Percentiles rank a stretch among this genome's conserved stretches.
These are phyloP conservation scores for Rhinogobio ventralis DNA, from an alignment of 2,797 vertebrate genomes.

Conservation along the genomic window DNA sequence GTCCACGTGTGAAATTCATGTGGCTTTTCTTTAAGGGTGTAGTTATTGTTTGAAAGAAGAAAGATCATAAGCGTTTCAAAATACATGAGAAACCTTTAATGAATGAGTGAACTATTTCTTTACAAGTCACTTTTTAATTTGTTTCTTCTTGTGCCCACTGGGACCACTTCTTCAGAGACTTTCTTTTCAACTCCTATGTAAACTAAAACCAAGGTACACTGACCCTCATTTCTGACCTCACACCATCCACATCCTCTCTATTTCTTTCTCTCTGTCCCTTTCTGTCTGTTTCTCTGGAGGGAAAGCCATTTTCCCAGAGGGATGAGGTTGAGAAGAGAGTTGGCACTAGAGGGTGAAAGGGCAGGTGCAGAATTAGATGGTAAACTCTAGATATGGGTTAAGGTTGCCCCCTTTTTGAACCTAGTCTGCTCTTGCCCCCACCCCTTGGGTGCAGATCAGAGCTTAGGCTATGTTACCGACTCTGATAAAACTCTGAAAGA, in stretches of 20 bases:
- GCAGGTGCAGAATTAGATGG: conserved; percentile 49
- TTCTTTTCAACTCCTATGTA: conserved; percentile 5
- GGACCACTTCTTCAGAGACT: conserved; percentile 25
- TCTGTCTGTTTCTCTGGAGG: conserved; percentile 56
- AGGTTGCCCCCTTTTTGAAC: conserved; percentile 58
- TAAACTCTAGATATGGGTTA: conserved; percentile 51
- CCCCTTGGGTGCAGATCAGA: conserved; percentile 32
- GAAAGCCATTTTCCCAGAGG: conserved; percentile 75
- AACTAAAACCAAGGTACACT: conserved; percentile 20
- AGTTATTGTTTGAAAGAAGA: not conserved
- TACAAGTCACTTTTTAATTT: conserved; percentile 11
- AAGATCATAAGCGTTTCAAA: not conserved
- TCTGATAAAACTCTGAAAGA: conserved; percentile 32
- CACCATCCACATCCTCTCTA: conserved; percentile 20
- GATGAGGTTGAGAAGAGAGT: conserved; percentile 39
- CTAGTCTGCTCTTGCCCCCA: conserved; percentile 50
- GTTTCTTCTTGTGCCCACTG: not conserved
- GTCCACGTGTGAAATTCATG: too few species aligned
- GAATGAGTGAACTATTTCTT: not conserved
- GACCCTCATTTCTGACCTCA: conserved; percentile 35
- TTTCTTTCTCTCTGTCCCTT: conserved; percentile 25
- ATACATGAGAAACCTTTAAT: not conserved
- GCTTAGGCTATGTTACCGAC: conserved; percentile 40
- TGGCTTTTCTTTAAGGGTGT: not conserved
- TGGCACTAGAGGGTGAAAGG: conserved; percentile 45